These are phyloP conservation scores for Trematomus loennbergii DNA, from an alignment of 2,113 vertebrate species.

Conservation along the genomic window DNA sequence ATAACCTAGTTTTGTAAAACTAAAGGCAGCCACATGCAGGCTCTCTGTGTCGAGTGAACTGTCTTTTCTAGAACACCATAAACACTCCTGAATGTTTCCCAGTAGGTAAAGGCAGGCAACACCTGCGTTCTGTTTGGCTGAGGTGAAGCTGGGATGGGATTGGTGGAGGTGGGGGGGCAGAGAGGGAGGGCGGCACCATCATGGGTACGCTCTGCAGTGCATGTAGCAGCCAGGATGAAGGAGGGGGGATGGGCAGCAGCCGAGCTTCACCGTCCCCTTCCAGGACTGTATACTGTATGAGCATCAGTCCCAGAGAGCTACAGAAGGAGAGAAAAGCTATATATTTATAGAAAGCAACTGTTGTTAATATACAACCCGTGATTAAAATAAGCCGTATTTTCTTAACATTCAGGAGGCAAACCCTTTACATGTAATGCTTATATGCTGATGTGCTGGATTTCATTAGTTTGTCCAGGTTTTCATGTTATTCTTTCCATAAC, in stretches of 20 bases:
- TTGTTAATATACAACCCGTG: not conserved
- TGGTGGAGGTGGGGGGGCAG: conserved; percentile 44
- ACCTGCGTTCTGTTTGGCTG: conserved; percentile 65
- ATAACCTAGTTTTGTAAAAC: conserved; percentile 33
- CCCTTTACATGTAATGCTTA: not conserved
- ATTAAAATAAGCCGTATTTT: not conserved
- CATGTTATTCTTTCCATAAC: too few relatives aligned
- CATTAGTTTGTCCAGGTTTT: too few relatives aligned
- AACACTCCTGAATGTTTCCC: conserved; percentile 35
- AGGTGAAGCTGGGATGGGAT: conserved; percentile 55
- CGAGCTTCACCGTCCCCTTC: conserved; percentile 29
- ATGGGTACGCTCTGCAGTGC: conserved; percentile 66
- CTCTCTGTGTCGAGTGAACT: not conserved
- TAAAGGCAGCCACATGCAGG: conserved; percentile 3
- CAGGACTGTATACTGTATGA: conserved; percentile 48
- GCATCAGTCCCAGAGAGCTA: conserved; percentile 38
- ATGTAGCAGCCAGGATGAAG: conserved; percentile 49
- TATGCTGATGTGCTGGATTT: too few relatives aligned
- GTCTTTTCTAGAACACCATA: conserved; percentile 42
- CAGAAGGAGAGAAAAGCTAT: conserved; percentile 32
- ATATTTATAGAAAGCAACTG: not conserved
- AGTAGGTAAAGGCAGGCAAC: conserved; percentile 42
- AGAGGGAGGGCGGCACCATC: conserved; percentile 50
- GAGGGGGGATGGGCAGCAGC: conserved; percentile 62
- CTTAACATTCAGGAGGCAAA: not conserved